These are phyloP conservation scores for Oligia latruncula DNA, from an alignment of 2,888 invertebrate species.

Conservation along the genomic window DNA sequence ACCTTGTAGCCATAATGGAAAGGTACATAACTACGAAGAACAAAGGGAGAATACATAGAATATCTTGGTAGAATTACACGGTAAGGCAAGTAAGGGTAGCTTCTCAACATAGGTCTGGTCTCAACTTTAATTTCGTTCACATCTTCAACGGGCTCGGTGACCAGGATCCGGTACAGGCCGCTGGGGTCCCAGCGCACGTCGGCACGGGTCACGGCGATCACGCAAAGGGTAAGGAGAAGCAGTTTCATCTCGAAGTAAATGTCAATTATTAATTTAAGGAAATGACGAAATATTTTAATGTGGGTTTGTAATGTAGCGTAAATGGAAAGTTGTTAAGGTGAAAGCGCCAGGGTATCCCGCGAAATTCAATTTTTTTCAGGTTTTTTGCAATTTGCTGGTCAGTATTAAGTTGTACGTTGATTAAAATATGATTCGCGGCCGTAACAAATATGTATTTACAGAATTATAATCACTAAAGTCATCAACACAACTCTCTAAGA, in stretches of 20 bases:
- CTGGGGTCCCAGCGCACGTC: conserved; percentile 63
- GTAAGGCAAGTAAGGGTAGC: conserved; percentile 6
- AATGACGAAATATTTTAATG: not conserved
- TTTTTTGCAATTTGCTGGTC: too few relatives aligned
- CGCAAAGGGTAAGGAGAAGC: conserved; percentile 50
- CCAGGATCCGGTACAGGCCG: conserved; percentile 60
- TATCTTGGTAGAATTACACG: not conserved
- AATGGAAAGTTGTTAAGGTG: not conserved
- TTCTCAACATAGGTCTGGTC: not conserved
- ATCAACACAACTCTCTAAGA: too few relatives aligned
- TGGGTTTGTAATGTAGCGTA: not conserved
- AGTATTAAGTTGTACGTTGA: too few relatives aligned
- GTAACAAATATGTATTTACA: too few relatives aligned
- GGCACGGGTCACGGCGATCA: conserved; percentile 57
- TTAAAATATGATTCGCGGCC: too few relatives aligned
- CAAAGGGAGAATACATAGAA: not conserved
- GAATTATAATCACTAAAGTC: too few relatives aligned
- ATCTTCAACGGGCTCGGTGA: conserved; percentile 13
- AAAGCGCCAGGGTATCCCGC: too few relatives aligned
- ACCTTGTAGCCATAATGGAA: conserved; percentile 10
- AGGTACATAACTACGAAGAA: conserved; percentile 1
- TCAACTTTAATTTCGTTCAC: not conserved
- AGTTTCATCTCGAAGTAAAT: conserved; percentile 70
- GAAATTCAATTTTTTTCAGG: too few relatives aligned
- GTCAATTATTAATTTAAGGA: not conserved